These are phyloP conservation scores for Pandemis corylana DNA, from an alignment of 2,888 invertebrate species.

Conservation along the genomic window DNA sequence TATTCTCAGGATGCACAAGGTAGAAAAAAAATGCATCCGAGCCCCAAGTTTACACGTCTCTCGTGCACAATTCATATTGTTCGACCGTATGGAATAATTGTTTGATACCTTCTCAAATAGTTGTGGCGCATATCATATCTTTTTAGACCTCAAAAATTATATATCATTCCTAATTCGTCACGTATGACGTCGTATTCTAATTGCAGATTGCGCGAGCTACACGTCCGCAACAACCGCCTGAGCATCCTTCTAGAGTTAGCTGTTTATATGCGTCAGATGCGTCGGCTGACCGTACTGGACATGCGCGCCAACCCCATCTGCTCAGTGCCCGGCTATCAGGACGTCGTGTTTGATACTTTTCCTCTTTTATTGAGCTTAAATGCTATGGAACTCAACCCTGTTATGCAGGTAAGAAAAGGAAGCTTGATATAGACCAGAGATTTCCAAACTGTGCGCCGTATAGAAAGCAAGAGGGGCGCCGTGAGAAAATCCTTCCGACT, in stretches of 20 bases:
- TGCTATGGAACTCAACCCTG: slow-evolving; percentile 63
- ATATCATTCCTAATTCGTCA: too few species aligned
- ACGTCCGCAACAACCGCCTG: slow-evolving; percentile 71
- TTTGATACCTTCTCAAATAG: too few species aligned
- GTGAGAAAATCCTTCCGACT: too few species aligned
- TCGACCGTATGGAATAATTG: too few species aligned
- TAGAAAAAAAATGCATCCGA: slow-evolving; percentile 44
- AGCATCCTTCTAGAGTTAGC: slow-evolving; percentile 69
- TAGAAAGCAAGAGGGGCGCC: too few species aligned
- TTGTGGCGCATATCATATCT: too few species aligned
- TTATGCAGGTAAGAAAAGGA: slow-evolving; percentile 59
- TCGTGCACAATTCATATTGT: too few species aligned
- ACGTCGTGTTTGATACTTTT: slow-evolving; percentile 71
- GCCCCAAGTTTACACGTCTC: too few species aligned
- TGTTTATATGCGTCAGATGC: slow-evolving; percentile 72
- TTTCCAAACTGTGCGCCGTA: too few species aligned
- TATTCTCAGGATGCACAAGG: slow-evolving; percentile 80
- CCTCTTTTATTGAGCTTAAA: slow-evolving; percentile 67
- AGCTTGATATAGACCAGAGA: too few species aligned
- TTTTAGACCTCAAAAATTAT: too few species aligned
- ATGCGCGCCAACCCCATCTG: slow-evolving; percentile 75
- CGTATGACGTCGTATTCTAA: too few species aligned
- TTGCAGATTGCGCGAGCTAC: slow-evolving; percentile 68
- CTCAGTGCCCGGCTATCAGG: slow-evolving; percentile 64
- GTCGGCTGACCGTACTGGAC: slow-evolving; percentile 65